These are phyloP conservation scores for Blastobasis lacticolella DNA, from an alignment of 2,888 invertebrate genomes.

Conservation along the genomic window DNA sequence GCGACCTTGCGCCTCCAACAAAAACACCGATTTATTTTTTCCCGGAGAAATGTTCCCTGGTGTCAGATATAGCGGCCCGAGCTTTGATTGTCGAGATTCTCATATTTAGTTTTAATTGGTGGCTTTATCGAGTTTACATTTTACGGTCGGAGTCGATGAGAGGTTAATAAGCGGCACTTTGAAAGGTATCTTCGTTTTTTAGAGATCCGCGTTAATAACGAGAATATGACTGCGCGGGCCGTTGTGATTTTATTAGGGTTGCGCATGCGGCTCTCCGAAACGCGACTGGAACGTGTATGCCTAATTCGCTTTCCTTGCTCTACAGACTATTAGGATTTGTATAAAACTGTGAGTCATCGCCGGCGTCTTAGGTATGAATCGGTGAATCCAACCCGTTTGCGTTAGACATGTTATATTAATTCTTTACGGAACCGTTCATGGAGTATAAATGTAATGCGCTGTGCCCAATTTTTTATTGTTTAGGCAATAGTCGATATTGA, in stretches of 20 bases:
- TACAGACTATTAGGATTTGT: background rate
- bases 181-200: constrained; percentile 67
- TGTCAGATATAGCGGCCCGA: constrained; percentile 70
- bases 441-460: constrained; percentile 63
- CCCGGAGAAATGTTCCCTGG: constrained; percentile 56
- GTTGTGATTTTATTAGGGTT: constrained; percentile 52
- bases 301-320: constrained; percentile 11
- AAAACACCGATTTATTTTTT: constrained; percentile 67
- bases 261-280: constrained; percentile 21
- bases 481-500: constrained; percentile 71
- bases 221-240: constrained; percentile 50
- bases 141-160: constrained; percentile 73
- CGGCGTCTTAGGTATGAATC: constrained; percentile 11
- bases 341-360: constrained; percentile 6
- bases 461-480: constrained; percentile 73
- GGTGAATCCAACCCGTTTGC: constrained; percentile 31
- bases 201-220: constrained; percentile 62
- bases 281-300: constrained; percentile 14
- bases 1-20: constrained; percentile 62
- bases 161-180: constrained; percentile 75
- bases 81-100: constrained; percentile 73
- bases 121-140: constrained; percentile 75
- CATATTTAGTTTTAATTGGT: constrained; percentile 75
- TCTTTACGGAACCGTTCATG: constrained; percentile 66
- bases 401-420: constrained; percentile 48